A percentile compares a stretch with the other conserved stretches of the same genome.
phyloP scores from a whole-genome alignment of 2,797 vertebrate genomes.

The Muscicapa comitata region DNA sequence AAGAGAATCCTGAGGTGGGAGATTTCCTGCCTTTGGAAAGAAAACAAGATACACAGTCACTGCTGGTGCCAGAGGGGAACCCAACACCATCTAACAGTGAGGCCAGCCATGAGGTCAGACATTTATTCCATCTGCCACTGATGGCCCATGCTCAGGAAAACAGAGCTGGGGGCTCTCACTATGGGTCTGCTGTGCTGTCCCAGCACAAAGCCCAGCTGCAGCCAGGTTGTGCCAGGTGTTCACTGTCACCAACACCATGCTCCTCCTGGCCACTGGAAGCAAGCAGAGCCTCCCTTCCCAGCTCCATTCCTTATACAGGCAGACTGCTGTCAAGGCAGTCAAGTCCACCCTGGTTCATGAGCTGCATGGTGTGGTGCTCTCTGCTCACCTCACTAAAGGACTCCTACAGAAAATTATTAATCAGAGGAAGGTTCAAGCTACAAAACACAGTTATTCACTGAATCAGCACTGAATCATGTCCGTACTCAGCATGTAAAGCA shows the following conservation, averaged over 20 bases:
- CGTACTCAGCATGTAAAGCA: neutral
- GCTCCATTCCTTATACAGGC: accelerated
- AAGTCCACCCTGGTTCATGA: neutral
- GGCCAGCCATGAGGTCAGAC: neutral
- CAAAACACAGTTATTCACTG: neutral
- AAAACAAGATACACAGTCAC: neutral
- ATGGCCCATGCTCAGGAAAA: neutral
- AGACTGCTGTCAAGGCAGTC: neutral
- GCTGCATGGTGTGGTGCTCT: neutral
- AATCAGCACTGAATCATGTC: neutral
- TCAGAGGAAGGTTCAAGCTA: neutral
- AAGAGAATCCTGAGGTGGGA: neutral
- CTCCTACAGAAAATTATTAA: neutral
- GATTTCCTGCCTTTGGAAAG: conserved; percentile 39
- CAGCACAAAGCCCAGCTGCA: neutral
- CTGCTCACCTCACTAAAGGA: neutral
- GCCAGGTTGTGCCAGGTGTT: neutral
- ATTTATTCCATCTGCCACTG: neutral
- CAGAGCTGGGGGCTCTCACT: accelerated
- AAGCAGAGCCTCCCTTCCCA: neutral
- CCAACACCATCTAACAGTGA: neutral
- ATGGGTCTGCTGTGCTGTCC: accelerated
- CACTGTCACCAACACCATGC: neutral
- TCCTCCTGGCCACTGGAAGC: accelerated
- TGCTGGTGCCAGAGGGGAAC: neutral